These are phyloP conservation scores for Psophia crepitans DNA, from an alignment of 2,113 vertebrate genomes.

Conservation along the genomic window DNA sequence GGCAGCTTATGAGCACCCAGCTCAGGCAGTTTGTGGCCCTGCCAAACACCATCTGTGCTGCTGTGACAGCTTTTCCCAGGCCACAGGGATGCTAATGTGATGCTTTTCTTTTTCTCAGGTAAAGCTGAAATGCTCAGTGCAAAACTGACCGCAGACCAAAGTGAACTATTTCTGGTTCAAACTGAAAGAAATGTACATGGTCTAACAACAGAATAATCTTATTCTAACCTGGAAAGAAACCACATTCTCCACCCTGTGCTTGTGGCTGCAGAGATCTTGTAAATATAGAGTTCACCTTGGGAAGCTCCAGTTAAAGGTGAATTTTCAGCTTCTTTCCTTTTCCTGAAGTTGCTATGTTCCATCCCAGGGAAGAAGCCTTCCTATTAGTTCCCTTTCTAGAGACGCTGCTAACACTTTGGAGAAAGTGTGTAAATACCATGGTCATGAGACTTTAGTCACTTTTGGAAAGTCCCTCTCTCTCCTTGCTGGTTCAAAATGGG, in stretches of 20 bases:
- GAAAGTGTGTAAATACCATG: fast-evolving
- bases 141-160: not conserved
- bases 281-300: not conserved
- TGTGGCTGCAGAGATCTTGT: not conserved
- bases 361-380: not conserved
- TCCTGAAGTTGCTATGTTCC: not conserved
- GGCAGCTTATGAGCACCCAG: not conserved
- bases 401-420: not conserved
- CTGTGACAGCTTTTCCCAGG: not conserved
- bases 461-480: not conserved
- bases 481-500: not conserved
- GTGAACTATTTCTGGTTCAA: not conserved
- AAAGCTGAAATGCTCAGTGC: not conserved
- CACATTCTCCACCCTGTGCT: not conserved
- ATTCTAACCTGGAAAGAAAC: not conserved
- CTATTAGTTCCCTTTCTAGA: not conserved
- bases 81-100: not conserved
- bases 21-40: not conserved
- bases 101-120: not conserved
- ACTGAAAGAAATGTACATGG: not conserved
- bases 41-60: not conserved
- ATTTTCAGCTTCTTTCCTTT: not conserved
- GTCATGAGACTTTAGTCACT: not conserved
- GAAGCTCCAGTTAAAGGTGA: not conserved
- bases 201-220: not conserved